These are phyloP conservation scores for Amorpha juglandis DNA, from an alignment of 2,888 invertebrate species.

Conservation along the genomic window DNA sequence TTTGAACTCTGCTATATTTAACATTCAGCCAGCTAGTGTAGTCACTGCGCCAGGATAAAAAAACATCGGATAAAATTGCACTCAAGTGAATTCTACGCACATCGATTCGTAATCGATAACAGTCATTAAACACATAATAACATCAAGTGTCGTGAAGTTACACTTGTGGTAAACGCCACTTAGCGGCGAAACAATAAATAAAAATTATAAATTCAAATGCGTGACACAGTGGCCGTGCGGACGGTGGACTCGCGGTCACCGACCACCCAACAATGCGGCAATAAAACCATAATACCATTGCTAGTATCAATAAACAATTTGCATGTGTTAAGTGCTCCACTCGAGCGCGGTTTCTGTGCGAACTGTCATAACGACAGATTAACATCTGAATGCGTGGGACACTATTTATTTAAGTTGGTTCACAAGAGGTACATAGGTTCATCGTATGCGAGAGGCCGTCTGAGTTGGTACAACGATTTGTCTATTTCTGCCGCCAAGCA, in stretches of 20 bases:
- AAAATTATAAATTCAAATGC: slow-evolving; percentile 71
- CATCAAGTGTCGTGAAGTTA: slow-evolving; percentile 1
- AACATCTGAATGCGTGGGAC: slow-evolving; percentile 61
- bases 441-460: no score
- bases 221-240: slow-evolving; percentile 54
- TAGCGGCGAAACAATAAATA: slow-evolving; percentile 45
- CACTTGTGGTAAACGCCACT: slow-evolving; percentile 38
- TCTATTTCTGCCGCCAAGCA: no score
- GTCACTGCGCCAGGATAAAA: no score
- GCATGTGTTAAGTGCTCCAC: slow-evolving; percentile 74
- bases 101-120: not conserved
- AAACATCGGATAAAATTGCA: no score
- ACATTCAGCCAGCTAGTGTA: no score
- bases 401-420: not conserved
- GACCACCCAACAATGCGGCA: slow-evolving; percentile 66
- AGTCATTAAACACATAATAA: slow-evolving; percentile 4
- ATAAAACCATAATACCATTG: slow-evolving; percentile 78
- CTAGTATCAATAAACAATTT: slow-evolving; percentile 80
- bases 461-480: no score
- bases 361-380: slow-evolving; percentile 49
- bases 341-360: not conserved
- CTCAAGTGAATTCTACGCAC: not conserved
- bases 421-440: no score
- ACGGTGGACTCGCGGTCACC: slow-evolving; percentile 59
- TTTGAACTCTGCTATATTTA: no score